Evolutionary conservation across 2,113 vertebrate species (phyloP).

Genomic region (Hemicordylus capensis): DNA sequence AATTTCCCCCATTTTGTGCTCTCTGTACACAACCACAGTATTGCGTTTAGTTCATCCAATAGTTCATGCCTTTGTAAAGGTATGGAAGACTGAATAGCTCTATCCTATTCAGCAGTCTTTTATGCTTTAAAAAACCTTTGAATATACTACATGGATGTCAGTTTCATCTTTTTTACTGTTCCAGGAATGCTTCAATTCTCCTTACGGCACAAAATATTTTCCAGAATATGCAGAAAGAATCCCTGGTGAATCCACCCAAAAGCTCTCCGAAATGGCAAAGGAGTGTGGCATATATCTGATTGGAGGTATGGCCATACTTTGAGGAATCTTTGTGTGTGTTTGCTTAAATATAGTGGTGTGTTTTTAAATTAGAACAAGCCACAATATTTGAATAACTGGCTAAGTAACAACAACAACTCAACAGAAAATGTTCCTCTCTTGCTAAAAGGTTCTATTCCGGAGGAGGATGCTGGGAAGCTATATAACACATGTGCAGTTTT

Average conservation of each 20-base stretch:
- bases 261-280: slow-evolving; percentile 88
- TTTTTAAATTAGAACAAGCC: neutral
- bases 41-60: neutral
- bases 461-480: slow-evolving; percentile 89
- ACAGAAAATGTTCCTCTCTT: slow-evolving; percentile 36
- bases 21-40: neutral
- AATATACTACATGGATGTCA: neutral
- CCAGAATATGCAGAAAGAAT: slow-evolving; percentile 90
- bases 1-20: neutral
- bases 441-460: slow-evolving; percentile 91
- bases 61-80: neutral
- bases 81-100: neutral
- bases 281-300: slow-evolving; percentile 88
- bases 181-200: slow-evolving; percentile 97
- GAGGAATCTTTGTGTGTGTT: neutral
- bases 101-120: neutral
- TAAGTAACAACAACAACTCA: neutral
- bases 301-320: slow-evolving; percentile 82
- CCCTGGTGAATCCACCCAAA: slow-evolving; percentile 88
- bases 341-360: neutral
- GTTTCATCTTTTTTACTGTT: slow-evolving; percentile 25
- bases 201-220: slow-evolving; percentile 91
- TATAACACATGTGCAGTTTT: slow-evolving; percentile 94
- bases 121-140: neutral
- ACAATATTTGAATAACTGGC: neutral